phyloP scores from a whole-genome alignment of 2,888 invertebrate genomes.

The Notocelia uddmanniana region DNA sequence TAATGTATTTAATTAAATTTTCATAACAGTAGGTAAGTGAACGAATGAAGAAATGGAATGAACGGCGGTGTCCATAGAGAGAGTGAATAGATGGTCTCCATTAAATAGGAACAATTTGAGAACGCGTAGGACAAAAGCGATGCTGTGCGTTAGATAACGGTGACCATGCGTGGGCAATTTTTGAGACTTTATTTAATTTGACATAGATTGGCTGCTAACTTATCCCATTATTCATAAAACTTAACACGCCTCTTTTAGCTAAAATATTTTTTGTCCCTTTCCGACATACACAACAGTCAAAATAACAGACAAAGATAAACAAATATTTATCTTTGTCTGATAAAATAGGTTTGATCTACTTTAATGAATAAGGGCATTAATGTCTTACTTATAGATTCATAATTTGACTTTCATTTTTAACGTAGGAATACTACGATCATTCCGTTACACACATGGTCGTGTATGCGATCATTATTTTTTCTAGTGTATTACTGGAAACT shows the following conservation, averaged over 20 bases:
- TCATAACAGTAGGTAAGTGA: conserved; percentile 14
- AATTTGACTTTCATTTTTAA: too few species aligned
- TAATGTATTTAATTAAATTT: background rate
- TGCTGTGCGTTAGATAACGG: conserved; percentile 28
- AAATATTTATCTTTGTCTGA: too few species aligned
- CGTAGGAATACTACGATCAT: background rate
- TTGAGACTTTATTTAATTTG: background rate
- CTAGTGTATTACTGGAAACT: background rate
- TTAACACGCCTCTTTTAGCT: too few species aligned
- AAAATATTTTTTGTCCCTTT: too few species aligned
- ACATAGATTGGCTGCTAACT: background rate
- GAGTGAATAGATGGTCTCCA: conserved; percentile 41
- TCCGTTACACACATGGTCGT: background rate
- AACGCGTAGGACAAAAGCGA: conserved; percentile 43
- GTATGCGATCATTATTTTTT: background rate
- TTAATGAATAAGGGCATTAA: too few species aligned
- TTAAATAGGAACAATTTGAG: conserved; percentile 41
- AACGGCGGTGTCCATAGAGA: conserved; percentile 32
- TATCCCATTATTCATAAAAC: too few species aligned
- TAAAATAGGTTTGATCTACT: too few species aligned
- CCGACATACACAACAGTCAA: too few species aligned
- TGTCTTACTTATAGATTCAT: too few species aligned
- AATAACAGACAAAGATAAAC: too few species aligned
- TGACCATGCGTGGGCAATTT: conserved; percentile 5
- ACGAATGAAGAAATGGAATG: conserved; percentile 20